phyloP scores from a whole-genome alignment of 2,888 invertebrate genomes.

The Pheosia gnoma region DNA sequence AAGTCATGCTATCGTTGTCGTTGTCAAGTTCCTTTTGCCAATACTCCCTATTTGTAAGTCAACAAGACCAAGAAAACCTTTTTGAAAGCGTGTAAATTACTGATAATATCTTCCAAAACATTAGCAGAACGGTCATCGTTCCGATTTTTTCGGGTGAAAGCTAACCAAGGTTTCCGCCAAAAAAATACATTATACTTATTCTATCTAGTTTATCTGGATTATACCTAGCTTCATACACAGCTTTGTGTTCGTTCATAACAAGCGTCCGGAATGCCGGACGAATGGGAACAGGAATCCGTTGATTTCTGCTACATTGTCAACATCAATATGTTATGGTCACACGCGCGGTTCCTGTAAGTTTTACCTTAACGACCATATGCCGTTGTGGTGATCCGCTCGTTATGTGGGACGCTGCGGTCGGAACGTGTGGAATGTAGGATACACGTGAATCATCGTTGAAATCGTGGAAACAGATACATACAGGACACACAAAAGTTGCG shows the following conservation, averaged over 20 bases:
- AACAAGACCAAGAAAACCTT: no score
- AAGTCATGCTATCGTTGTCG: no score
- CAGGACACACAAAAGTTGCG: not conserved
- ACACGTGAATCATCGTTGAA: conserved; percentile 31
- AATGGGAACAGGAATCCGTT: not conserved
- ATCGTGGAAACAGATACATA: no score
- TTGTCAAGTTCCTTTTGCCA: no score
- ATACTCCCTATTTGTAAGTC: no score
- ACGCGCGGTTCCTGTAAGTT: conserved; percentile 22
- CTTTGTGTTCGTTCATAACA: not conserved
- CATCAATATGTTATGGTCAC: conserved; percentile 11
- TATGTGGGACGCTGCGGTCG: conserved; percentile 38
- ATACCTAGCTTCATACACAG: not conserved
- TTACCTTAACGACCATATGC: no score
- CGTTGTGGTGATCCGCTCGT: conserved; percentile 39
- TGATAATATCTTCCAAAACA: no score
- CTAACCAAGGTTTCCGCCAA: no score
- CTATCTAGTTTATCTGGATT: not conserved
- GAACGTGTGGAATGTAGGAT: conserved; percentile 45
- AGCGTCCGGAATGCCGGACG: not conserved
- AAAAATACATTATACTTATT: no score
- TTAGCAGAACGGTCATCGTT: no score
- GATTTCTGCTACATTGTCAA: not conserved
- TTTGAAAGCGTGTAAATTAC: no score
- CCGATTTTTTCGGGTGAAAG: no score